Evolutionary conservation across 2,888 invertebrate genomes (phyloP).

Genomic region (Capitulum mitella): DNA sequence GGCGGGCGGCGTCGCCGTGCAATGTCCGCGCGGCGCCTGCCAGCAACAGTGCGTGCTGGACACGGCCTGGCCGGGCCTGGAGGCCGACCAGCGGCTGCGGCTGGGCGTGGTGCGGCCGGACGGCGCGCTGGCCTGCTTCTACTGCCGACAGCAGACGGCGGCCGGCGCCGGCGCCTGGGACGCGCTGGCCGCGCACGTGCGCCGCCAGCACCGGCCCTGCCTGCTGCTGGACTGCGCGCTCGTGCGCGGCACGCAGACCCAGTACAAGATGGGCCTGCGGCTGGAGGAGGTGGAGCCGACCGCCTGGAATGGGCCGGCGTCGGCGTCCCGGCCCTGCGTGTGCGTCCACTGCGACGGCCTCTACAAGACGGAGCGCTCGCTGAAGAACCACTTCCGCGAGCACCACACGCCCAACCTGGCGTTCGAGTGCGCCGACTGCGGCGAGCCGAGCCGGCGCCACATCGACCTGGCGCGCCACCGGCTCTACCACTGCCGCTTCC

Average conservation of each 20-base stretch:
- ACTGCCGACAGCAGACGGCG: not conserved
- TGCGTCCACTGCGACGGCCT: slow-evolving; percentile 35
- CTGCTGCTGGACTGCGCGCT: slow-evolving; percentile 3
- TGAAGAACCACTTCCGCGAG: slow-evolving; percentile 34
- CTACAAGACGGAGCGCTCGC: slow-evolving; percentile 34
- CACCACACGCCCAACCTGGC: slow-evolving; percentile 36
- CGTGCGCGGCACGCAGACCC: not conserved
- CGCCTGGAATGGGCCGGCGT: not conserved
- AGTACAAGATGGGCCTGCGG: slow-evolving; percentile 31
- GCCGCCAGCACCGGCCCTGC: slow-evolving; percentile 4
- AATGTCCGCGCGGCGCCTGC: not conserved
- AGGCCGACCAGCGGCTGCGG: slow-evolving; percentile 12
- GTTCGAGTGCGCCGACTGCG: slow-evolving; percentile 34
- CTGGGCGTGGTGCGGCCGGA: not conserved
- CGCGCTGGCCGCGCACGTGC: slow-evolving; percentile 11
- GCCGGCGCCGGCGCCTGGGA: not conserved
- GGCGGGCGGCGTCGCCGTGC: not conserved
- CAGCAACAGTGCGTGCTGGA: slow-evolving; percentile 15
- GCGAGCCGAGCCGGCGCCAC: slow-evolving; percentile 33
- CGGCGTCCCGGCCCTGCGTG: slow-evolving; percentile 32
- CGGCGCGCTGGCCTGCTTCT: slow-evolving; percentile 17
- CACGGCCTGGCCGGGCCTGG: not conserved
- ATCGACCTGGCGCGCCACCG: slow-evolving; percentile 35
- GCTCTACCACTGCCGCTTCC: slow-evolving; percentile 33
- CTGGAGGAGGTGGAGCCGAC: slow-evolving; percentile 28